phyloP scores from a whole-genome alignment of 1,140 invertebrate species.

The Rhizoglyphus robini region DNA sequence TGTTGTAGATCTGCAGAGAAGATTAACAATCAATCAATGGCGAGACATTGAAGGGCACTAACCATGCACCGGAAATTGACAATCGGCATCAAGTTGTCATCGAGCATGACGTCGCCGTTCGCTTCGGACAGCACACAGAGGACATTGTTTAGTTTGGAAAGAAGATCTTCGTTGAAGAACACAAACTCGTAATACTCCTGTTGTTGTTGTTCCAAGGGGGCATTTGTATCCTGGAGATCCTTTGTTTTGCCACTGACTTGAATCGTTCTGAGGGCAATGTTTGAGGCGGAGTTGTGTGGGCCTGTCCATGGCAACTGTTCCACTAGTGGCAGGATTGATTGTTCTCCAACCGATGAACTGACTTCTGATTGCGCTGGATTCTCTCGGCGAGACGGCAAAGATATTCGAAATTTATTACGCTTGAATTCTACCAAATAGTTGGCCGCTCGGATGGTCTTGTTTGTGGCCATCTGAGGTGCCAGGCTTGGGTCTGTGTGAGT shows the following conservation, averaged over 20 bases:
- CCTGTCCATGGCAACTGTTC: too few relatives aligned
- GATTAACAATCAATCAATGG: too few relatives aligned
- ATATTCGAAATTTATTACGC: not conserved
- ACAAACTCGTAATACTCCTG: not conserved
- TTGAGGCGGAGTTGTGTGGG: not conserved
- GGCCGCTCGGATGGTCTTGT: not conserved
- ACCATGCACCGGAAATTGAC: not conserved
- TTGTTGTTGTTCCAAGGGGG: too few relatives aligned
- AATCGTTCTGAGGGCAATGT: not conserved
- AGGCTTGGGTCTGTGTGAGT: too few relatives aligned
- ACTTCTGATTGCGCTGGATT: too few relatives aligned
- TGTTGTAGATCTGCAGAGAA: not conserved
- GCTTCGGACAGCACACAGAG: too few relatives aligned
- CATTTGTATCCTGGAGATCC: not conserved
- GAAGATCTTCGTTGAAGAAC: not conserved
- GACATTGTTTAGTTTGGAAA: too few relatives aligned
- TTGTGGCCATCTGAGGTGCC: too few relatives aligned
- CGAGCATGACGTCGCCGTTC: too few relatives aligned
- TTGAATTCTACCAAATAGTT: not conserved
- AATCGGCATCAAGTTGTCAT: not conserved
- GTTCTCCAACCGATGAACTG: too few relatives aligned
- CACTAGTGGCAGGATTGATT: too few relatives aligned
- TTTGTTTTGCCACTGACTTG: not conserved
- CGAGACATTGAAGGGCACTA: not conserved
- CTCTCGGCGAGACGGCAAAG: not conserved